Evolutionary conservation across 2,797 vertebrate genomes (phyloP), one percentile per base, ranked within the genome.

Genomic region (Melanotaenia pygmaea): DNA sequence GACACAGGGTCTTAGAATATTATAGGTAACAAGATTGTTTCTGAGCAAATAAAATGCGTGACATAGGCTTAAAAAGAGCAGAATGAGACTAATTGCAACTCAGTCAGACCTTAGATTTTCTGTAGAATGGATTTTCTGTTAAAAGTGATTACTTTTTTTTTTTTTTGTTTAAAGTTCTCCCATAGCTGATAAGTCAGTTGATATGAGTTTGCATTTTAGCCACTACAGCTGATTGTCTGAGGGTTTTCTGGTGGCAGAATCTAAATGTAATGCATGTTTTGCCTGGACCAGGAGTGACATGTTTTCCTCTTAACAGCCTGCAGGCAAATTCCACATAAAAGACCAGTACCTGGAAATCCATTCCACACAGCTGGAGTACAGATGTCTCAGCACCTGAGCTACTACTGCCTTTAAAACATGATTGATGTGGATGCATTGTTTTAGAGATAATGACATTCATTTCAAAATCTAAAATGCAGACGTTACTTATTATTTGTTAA

Each of bases 291-390:
- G 20, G 20, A 50, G 12, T 43, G 1, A 47, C 57, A 72, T 5
- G 28, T 60, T 73, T 30, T 60, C 74, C 60, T 14, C 34, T 20
- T 18, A 45, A 51, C 9, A 59, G 34, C 54, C 12, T 59, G 6
- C 58, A 14, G 28, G 34, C 9, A 76, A 13, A 60, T 18, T 53
- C 34, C n/a, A 50, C 32, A 11, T 57, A 43, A 53, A n/a, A 22
- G 72, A 72, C 64, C 58, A 30, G 53, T 20, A 69, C 43, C 20
- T 60, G 18, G 11, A 22, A 72, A 50, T 37, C 50, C 54, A 45
- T 67, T 77, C 70, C 81, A 72, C 67, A 69, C 72, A 80, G 76
- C 65, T 73, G 81, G 28, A 37, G 57, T 26, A 51, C 72, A 77
- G 43, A 79, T 67, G 72, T 78, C 24, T 64, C 62, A 22, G 40